Base-by-base conservation (phyloP, 2,888 invertebrate species). In the Acanthosepion lycidas region DNA sequence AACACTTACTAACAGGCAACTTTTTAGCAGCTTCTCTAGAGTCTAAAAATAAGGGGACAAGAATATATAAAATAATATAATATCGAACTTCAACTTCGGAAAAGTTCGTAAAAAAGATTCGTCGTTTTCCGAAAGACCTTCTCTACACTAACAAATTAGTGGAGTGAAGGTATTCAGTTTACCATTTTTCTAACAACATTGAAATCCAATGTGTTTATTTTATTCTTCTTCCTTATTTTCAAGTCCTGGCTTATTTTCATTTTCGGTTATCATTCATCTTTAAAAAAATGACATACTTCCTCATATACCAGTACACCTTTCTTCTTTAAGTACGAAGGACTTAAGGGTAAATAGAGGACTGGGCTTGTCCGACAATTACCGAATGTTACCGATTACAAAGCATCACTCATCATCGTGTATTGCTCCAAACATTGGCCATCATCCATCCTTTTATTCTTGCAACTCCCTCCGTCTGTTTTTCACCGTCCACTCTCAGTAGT, bases 331-430 rank as follows among this genome's bases (percentile, higher is more conserved):
- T n/a, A 8, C n/a, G n/a, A 78, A 33, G 33, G n/a, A n/a, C 78
- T 33, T 33, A n/a, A 18, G n/a, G 78, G n/a, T 12, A n/a, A 9
- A n/a, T 9, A 78, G 78, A 78, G 59, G 59, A 59, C 3, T 59
- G 23, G 59, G 78, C 18, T 33, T 93, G 51, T 53, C 93, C 93
- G 93, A 93, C 53, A n/a, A 53, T 93, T 93, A 53, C 93, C 93
- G 93, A 93, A 93, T 51, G 20, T 18, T 93, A 49, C 93, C 93
- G 93, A 93, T 53, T 53, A 93, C 59, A 92, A 92, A 28, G 92
- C 92, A 92, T 92, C 92, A 28, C 49, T n/a, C 93, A 93, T n/a
- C 93, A 93, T 93, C 49, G 20, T 4, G n/a, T 49, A 51, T 93
- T 93, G 53, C 51, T 78, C 78, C n/a, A 78, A 78, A 78, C 78